A percentile compares a stretch with the other conserved stretches of the same genome.
Conservation (phyloP, 1,140 invertebrate species). For the Listronotus oregonensis region DNA sequence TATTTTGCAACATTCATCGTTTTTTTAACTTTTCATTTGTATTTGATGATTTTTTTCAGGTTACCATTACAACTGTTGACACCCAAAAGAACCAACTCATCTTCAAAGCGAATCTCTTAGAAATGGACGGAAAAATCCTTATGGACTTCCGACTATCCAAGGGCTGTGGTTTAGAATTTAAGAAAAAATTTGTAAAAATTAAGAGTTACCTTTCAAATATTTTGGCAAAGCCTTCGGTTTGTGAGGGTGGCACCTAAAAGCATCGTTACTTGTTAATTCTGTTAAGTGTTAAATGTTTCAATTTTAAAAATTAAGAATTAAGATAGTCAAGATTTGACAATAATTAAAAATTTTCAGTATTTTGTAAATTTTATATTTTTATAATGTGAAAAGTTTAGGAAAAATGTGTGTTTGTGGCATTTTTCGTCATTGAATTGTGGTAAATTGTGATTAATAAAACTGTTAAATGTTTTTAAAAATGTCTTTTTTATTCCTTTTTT, state of each 20-base stretch:
- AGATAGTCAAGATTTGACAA: too few relatives aligned
- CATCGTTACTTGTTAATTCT: too few relatives aligned
- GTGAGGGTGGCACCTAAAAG: not conserved
- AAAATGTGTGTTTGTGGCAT: not conserved
- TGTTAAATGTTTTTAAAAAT: too few relatives aligned
- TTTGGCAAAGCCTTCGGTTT: constrained; percentile 32
- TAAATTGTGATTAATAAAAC: too few relatives aligned
- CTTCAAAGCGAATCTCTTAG: constrained; percentile 79
- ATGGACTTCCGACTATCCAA: constrained; percentile 92
- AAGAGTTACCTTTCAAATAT: constrained; percentile 64
- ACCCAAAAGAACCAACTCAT: constrained; percentile 77
- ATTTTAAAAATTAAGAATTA: too few relatives aligned
- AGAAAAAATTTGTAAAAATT: constrained; percentile 84
- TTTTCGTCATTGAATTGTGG: too few relatives aligned
- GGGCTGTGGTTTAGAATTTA: constrained; percentile 95
- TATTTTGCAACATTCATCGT: too few relatives aligned
- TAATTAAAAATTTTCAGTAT: too few relatives aligned
- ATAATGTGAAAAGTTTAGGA: not conserved
- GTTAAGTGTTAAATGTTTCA: too few relatives aligned
- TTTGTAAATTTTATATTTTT: too few relatives aligned
- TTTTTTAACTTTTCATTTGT: too few relatives aligned
- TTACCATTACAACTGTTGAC: constrained; percentile 79
- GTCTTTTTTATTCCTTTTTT: too few relatives aligned
- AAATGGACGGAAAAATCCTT: constrained; percentile 80
- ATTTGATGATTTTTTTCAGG: constrained; percentile 62